Conservation (phyloP, 2,113 vertebrate genomes). For the Neomonachus schauinslandi region DNA sequence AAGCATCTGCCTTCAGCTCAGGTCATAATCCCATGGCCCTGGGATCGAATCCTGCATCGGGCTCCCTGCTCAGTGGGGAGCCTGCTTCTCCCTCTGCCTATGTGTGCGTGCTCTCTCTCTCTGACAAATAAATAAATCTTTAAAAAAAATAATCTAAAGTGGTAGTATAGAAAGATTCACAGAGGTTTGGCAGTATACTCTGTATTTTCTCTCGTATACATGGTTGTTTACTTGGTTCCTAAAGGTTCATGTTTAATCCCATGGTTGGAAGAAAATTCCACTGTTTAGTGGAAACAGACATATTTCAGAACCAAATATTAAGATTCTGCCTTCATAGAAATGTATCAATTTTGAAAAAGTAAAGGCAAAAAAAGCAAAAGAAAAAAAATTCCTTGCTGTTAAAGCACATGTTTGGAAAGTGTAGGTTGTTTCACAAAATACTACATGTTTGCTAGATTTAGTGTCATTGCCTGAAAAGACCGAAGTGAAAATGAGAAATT, state of each 20-base stretch:
- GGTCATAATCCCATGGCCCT: neutral
- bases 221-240: neutral
- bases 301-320: constrained; percentile 37
- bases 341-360: neutral
- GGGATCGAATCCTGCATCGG: neutral
- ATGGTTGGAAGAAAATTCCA: neutral
- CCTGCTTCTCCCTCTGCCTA: too few species aligned
- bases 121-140: neutral
- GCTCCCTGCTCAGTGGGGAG: neutral
- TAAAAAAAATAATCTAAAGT: neutral
- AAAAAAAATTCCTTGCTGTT: neutral
- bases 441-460: neutral
- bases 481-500: constrained; percentile 43
- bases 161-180: neutral
- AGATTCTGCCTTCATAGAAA: neutral
- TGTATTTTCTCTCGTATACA: neutral
- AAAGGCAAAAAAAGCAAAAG: constrained; percentile 34
- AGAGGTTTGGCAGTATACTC: neutral
- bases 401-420: constrained; percentile 39
- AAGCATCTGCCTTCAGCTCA: neutral
- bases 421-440: constrained; percentile 27
- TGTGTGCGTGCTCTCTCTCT: neutral
- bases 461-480: neutral
- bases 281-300: neutral
- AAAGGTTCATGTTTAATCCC: neutral